Evolutionary conservation across 2,113 vertebrate species (phyloP), one percentile per base, ranked within the genome.

Genomic region (Rhizomys pruinosus): DNA sequence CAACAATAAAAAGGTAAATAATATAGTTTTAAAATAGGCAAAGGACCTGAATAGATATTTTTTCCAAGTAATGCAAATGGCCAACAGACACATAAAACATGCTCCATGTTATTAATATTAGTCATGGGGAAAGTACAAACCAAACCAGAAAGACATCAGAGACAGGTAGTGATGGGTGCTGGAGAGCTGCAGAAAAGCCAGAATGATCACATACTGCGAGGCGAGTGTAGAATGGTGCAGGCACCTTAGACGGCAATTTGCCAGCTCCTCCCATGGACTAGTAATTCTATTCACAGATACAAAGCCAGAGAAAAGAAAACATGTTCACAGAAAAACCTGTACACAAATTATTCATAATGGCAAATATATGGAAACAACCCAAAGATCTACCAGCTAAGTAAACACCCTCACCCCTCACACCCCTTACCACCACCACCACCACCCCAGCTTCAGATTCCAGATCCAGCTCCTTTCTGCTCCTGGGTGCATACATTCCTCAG

Each of bases 121-220:
- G 71, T 52, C 57, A 92, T 68, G 22, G 57, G 39, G 20, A 66
- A 91, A 93, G 87, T n/a, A 25, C 17, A 63, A 73, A 91, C 55
- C 42, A 76, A 72, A 25, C 37, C 76, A 39, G 71, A 72, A 22
- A 20, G 52, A 76, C 2, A 52, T 9, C 25, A 29, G 64, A 74
- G 44, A 86, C 2, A 29, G 7, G 37, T 23, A 57, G 55, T 32
- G 39, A 78, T 22, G 59, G 44, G 25, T 27, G 19, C 5, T 8
- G 19, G 34, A 81, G 27, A 64, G 16, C 32, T 12, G 61, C 59
- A 7, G 84, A 72, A 52, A 85, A 71, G 44, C 16, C 68, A 74
- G 78, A 69, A 44, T 5, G 2, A 11, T 88, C 32, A 10, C 5
- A 55, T 7, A 39, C 42, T n/a, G 32, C 68, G n/a, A n/a, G n/a